Percentiles rank a stretch among this genome's conserved stretches.
phyloP scores from a whole-genome alignment of 2,113 vertebrate genomes.

The Dissostichus mawsoni region DNA sequence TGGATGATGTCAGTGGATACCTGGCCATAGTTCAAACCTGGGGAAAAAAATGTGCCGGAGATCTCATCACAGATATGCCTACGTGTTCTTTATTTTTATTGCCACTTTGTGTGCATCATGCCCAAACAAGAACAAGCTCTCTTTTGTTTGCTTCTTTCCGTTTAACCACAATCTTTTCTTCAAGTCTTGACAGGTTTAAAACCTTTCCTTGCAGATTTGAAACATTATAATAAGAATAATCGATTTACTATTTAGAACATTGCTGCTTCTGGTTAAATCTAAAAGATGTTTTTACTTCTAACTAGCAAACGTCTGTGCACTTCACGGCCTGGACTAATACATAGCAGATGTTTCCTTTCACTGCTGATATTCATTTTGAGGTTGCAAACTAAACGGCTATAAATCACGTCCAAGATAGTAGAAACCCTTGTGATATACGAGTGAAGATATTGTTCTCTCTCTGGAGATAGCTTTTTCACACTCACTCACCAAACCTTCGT shows the following conservation, averaged over 20 bases:
- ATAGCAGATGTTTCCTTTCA: slow-evolving; percentile 38
- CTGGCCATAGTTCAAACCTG: slow-evolving; percentile 6
- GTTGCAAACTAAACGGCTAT: slow-evolving; percentile 25
- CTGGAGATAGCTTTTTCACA: slow-evolving; percentile 20
- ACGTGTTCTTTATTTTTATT: slow-evolving; percentile 32
- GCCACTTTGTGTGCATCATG: slow-evolving; percentile 13
- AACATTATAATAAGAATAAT: slow-evolving; percentile 4
- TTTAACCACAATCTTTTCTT: neutral
- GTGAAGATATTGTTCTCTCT: slow-evolving; percentile 8
- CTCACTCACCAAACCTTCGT: neutral
- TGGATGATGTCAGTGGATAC: neutral
- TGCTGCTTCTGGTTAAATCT: neutral
- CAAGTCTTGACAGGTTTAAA: neutral
- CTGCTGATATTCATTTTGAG: slow-evolving; percentile 32
- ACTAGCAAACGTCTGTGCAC: neutral
- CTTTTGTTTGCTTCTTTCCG: slow-evolving; percentile 46
- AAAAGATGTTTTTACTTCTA: slow-evolving; percentile 14
- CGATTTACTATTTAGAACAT: neutral
- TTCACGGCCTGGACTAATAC: neutral
- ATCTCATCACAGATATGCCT: slow-evolving; percentile 10
- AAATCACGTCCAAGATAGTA: slow-evolving; percentile 28
- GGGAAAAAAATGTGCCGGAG: slow-evolving; percentile 2
- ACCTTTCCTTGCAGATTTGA: neutral
- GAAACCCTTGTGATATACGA: neutral
- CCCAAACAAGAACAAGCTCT: slow-evolving; percentile 56